Percentiles rank a stretch among this genome's conserved stretches.
phyloP scores from a whole-genome alignment of 2,113 vertebrate genomes.

The Cettia cetti region DNA sequence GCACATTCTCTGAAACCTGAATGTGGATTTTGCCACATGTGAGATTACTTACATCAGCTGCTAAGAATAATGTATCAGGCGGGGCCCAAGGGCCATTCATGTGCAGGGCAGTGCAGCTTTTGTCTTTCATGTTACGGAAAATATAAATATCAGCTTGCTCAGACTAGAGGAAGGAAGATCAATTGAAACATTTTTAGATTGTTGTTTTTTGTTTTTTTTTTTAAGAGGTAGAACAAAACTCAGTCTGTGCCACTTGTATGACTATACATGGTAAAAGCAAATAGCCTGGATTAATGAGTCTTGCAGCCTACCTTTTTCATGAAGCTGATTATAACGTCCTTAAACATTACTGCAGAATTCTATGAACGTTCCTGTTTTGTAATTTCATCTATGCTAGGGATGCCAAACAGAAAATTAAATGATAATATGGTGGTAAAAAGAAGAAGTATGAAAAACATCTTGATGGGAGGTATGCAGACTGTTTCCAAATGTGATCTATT shows the following conservation, averaged over 20 bases:
- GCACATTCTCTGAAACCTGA: not conserved
- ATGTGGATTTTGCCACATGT: not conserved
- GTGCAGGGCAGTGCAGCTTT: constrained; percentile 37
- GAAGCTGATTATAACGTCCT: not conserved
- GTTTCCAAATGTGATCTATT: not conserved
- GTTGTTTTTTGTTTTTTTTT: not conserved
- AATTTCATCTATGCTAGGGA: not conserved
- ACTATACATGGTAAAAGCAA: constrained; percentile 61
- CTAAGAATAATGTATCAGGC: constrained; percentile 22
- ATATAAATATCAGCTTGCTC: not conserved
- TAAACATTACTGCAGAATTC: not conserved
- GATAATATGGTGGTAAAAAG: not conserved
- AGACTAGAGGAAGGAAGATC: constrained; percentile 53
- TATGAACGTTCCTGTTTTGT: not conserved
- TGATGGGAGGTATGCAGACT: not conserved
- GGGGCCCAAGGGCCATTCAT: not conserved
- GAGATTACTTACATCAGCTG: not conserved
- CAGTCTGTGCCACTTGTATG: not conserved
- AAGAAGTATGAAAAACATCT: not conserved
- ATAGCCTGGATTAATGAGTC: constrained; percentile 14
- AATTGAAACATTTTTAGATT: constrained; percentile 42
- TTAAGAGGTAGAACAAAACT: not conserved
- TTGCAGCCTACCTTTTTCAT: not conserved
- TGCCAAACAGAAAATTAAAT: not conserved
- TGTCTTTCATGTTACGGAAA: constrained; percentile 27